Conservation (phyloP, 2,888 invertebrate species). For the Idaea dimidiata region DNA sequence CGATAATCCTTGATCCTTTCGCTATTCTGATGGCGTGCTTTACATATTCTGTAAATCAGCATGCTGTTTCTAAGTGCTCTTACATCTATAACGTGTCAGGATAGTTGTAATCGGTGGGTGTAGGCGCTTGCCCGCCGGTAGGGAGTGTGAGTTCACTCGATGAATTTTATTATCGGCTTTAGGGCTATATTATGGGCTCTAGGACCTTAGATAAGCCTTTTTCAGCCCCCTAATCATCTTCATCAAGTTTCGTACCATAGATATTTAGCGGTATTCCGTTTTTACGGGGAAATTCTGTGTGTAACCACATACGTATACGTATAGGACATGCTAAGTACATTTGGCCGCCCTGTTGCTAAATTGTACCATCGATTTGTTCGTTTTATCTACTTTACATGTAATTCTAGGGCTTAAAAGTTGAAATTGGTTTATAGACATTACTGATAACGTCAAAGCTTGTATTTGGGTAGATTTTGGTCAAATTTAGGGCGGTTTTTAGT, state of each 20-base stretch:
- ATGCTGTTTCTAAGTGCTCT: slow-evolving; percentile 14
- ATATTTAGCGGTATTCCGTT: slow-evolving; percentile 24
- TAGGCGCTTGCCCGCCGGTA: slow-evolving; percentile 45
- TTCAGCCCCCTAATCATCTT: slow-evolving; percentile 4
- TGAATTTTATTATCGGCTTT: slow-evolving; percentile 37
- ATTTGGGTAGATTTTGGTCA: not conserved
- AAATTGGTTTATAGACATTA: slow-evolving; percentile 7
- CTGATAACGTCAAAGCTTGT: not conserved
- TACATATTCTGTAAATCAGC: slow-evolving; percentile 17
- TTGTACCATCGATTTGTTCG: slow-evolving; percentile 61
- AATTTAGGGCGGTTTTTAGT: not conserved
- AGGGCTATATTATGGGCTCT: slow-evolving; percentile 36
- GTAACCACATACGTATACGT: slow-evolving; percentile 33
- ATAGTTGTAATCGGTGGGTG: slow-evolving; percentile 36
- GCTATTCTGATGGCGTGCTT: slow-evolving; percentile 30
- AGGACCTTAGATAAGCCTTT: slow-evolving; percentile 36
- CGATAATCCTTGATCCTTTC: slow-evolving; percentile 40
- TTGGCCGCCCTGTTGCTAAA: slow-evolving; percentile 68
- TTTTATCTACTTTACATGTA: slow-evolving; percentile 34
- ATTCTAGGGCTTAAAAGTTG: slow-evolving; percentile 25
- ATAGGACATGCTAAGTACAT: slow-evolving; percentile 34
- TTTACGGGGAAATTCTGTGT: slow-evolving; percentile 37
- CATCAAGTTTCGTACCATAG: not conserved
- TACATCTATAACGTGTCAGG: slow-evolving; percentile 12
- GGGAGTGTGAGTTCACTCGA: slow-evolving; percentile 40